Evolutionary conservation across 2,888 invertebrate species (phyloP).

Genomic region (Cristatella mucedo): DNA sequence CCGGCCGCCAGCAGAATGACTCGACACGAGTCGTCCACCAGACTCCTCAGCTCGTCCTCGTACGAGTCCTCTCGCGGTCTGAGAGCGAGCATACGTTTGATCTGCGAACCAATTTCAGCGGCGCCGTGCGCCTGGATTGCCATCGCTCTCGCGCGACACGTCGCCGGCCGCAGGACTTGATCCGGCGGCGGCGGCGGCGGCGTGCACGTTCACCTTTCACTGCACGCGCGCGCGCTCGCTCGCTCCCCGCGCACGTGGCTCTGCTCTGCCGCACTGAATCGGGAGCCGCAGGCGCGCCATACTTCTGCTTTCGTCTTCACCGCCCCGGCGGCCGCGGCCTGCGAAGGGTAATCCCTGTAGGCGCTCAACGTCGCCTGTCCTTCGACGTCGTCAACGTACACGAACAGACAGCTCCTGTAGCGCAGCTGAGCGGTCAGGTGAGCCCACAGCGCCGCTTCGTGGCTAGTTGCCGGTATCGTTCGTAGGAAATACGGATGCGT

Average conservation of each 20-base stretch:
- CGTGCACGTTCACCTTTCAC: no score
- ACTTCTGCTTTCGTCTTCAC: no score
- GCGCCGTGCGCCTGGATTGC: no score
- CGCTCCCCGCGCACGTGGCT: no score
- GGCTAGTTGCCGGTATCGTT: conserved; percentile 93
- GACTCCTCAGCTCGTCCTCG: conserved; percentile 59
- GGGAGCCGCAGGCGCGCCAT: no score
- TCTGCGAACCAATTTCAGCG: conserved; percentile 47
- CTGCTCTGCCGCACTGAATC: no score
- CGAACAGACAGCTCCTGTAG: conserved; percentile 55
- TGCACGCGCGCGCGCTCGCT: no score
- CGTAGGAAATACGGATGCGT: conserved; percentile 90
- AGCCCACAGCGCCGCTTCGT: conserved; percentile 95
- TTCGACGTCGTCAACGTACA: conserved; percentile 88
- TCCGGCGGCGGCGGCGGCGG: no score
- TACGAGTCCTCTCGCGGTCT: conserved; percentile 75
- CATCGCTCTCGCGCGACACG: no score
- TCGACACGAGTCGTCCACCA: conserved; percentile 61
- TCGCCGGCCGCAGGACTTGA: no score
- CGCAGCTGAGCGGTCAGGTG: conserved; percentile 77
- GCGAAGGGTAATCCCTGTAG: background rate
- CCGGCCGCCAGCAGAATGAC: conserved; percentile 83
- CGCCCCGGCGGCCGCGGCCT: background rate
- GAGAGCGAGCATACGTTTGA: conserved; percentile 79
- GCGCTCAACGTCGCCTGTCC: conserved; percentile 42